Evolutionary conservation across 2,113 vertebrate species (phyloP), one percentile per base, ranked within the genome.

Genomic region (Clupea harengus): DNA sequence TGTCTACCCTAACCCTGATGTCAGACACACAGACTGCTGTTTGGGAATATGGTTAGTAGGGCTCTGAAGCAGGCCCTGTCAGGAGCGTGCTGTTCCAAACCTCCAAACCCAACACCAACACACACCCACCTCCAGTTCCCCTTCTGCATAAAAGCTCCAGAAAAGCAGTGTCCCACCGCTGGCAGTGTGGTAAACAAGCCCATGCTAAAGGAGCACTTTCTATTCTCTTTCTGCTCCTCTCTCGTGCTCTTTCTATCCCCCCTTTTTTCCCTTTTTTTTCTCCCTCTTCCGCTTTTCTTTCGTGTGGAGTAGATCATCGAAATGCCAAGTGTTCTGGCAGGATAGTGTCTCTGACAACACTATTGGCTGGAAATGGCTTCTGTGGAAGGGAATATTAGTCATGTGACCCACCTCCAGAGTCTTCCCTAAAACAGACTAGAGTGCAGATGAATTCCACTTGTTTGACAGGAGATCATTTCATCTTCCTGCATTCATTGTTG

Each of bases 1-100:
- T 93, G 92, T 92, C 91, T 93, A 93, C 93, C 93, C 92, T 94
- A 93, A 94, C 94, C 94, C 91, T 88, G 87, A 91, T 88, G 90
- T 89, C 84, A 45, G 91, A 90, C 89, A 82, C n/a, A n/a, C n/a
- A n/a, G n/a, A n/a, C 89, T 87, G 64, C 85, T 78, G 88, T 87
- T 82, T 89, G 86, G 89, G 90, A 93, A 92, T 91, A 89, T 90
- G 89, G 92, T 84, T 83, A 84, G 87, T 86, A 81, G 83, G 87
- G 88, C 85, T 89, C 88, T 91, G 92, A 91, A 90, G 88, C 87
- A 89, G 88, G 90, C 90, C 90, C 91, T 82, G 91, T 81, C 87
- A 90, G 91, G 92, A 92, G 89, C 47, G 90, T 89, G 88, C 87
- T 90, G 80, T 88, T 88, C 15, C 4, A 78, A 78, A 39, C 72